Base-by-base conservation (phyloP, 1,140 invertebrate species). In the Drosophila bocki region DNA sequence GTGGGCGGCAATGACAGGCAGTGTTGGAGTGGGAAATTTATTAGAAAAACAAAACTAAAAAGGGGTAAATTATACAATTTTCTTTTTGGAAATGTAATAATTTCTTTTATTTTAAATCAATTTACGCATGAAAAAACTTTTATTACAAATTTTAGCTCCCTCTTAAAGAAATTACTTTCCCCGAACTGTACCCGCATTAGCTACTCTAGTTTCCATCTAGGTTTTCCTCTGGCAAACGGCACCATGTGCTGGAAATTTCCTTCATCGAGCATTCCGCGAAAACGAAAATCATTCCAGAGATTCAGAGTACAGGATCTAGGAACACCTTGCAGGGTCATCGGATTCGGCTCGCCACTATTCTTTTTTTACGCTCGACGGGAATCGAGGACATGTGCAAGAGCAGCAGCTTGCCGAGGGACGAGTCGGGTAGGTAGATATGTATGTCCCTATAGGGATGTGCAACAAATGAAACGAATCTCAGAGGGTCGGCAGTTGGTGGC, bases 381-480 rank as follows among this genome's bases (percentile, higher is more conserved):
- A 86, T 62, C 65, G 41, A 77, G 47, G 77, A 87, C 83, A 87
- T 87, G 84, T 87, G 83, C 83, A 79, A 60, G 51, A 65, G 82
- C 82, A 87, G 87, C 86, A 91, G 86, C 76, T 91, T 90, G 85
- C 50, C 35, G 60, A 59, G 58, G 61, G 56, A 58, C 44, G 60
- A 44, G 39, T 26, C 37, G 5, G 51, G 39, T 62, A 47, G 42
- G 39, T 45, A 48, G 22, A 13, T 13, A 48, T 7, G 32, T 11
- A 9, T 0, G 41, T 41, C 6, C 37, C 53, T 11, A 39, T 56
- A 37, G 17, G 32, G 65, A 59, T 54, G 47, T 72, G 71, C 82
- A 81, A 80, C 75, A 83, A 88, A 87, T 83, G 83, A 86, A 88
- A 77, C 84, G 80, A 88, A 88, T 86, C 78, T 80, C 78, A 37